These are phyloP conservation scores for Digitonthophagus gazella DNA, from an alignment of 2,888 invertebrate genomes.

Conservation along the genomic window DNA sequence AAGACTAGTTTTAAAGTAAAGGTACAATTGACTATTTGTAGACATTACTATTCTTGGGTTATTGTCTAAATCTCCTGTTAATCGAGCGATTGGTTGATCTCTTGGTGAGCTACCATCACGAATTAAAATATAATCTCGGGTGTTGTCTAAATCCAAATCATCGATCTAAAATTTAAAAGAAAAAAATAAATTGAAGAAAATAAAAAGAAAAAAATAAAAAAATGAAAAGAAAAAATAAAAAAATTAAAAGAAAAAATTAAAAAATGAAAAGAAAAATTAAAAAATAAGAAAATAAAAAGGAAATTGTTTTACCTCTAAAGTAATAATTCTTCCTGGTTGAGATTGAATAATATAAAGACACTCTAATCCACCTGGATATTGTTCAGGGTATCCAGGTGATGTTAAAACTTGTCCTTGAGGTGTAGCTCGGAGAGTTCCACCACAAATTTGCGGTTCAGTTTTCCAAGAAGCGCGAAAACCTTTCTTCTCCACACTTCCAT, in stretches of 20 bases:
- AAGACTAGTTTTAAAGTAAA: conserved; percentile 89
- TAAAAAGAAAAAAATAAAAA: no score
- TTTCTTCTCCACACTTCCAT: conserved; percentile 87
- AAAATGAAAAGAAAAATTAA: background rate
- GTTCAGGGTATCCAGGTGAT: conserved; percentile 89
- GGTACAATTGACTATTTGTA: conserved; percentile 81
- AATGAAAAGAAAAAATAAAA: no score
- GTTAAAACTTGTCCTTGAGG: conserved; percentile 85
- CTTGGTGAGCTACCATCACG: conserved; percentile 89
- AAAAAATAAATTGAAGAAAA: no score
- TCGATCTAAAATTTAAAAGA: no score
- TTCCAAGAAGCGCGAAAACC: conserved; percentile 95
- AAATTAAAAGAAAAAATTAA: no score
- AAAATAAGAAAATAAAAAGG: background rate
- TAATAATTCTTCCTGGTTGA: conserved; percentile 87
- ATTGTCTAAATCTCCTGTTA: conserved; percentile 76
- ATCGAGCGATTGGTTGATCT: conserved; percentile 76
- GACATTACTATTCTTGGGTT: conserved; percentile 84
- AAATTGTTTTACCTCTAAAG: conserved; percentile 66
- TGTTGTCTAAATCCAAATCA: conserved; percentile 78
- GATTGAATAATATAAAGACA: conserved; percentile 91
- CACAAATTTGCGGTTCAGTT: conserved; percentile 90
- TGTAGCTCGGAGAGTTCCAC: conserved; percentile 82
- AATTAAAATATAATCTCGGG: conserved; percentile 83
- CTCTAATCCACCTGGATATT: conserved; percentile 94